Percentiles rank a stretch among this genome's conserved stretches.
Evolutionary conservation across 2,113 vertebrate genomes (phyloP).

Genomic region (Aegotheles bennettii): DNA sequence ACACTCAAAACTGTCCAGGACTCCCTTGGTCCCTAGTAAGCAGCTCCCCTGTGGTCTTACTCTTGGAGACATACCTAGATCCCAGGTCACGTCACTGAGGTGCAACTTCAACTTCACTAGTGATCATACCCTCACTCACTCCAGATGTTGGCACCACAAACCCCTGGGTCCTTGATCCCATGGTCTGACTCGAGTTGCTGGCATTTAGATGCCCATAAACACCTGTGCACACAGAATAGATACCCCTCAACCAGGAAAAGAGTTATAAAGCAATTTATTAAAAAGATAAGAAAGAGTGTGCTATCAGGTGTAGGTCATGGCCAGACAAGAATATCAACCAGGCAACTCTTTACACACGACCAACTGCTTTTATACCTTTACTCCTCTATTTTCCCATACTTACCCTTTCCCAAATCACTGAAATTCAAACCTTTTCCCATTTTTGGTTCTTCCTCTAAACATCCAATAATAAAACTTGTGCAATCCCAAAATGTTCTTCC

Average conservation of each 20-base stretch:
- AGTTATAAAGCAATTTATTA: not conserved
- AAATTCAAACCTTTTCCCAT: not conserved
- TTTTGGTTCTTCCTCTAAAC: not conserved
- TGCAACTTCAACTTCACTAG: not conserved
- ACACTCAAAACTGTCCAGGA: not conserved
- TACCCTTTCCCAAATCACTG: not conserved
- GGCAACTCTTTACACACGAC: not conserved
- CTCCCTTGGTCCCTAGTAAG: too few species aligned
- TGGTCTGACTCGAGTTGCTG: not conserved
- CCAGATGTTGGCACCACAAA: not conserved
- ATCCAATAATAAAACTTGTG: not conserved
- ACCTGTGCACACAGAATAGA: not conserved
- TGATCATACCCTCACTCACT: not conserved
- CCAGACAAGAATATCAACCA: not conserved
- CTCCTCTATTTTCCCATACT: not conserved
- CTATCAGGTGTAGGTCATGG: not conserved
- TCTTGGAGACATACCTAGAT: not conserved
- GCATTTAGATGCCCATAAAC: not conserved
- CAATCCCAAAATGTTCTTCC: not conserved
- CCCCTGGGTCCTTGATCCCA: fast-evolving
- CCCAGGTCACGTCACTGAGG: not conserved
- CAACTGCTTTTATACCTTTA: not conserved
- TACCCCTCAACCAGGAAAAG: not conserved
- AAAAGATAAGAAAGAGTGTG: not conserved
- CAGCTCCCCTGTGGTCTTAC: not conserved